Percentiles rank a stretch among this genome's conserved stretches.
Evolutionary conservation across 2,797 vertebrate species (phyloP).

Genomic region (Gouania willdenowi): DNA sequence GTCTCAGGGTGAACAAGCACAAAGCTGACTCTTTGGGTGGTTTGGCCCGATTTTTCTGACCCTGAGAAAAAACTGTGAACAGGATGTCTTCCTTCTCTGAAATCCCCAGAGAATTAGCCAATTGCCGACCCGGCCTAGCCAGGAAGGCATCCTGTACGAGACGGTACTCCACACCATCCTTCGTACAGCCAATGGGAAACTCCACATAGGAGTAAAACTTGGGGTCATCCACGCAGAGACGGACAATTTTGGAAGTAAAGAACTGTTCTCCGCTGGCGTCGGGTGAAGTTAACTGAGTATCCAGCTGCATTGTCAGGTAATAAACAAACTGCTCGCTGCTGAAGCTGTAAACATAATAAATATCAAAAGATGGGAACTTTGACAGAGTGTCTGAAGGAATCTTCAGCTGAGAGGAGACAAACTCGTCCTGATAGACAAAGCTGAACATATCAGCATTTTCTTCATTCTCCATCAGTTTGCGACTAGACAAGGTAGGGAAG

Average conservation of each 20-base stretch:
- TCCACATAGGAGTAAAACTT: constrained; percentile 99
- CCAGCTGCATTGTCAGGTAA: constrained; percentile 94
- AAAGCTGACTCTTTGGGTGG: constrained; percentile 95
- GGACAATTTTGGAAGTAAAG: constrained; percentile 97
- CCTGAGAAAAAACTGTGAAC: constrained; percentile 96
- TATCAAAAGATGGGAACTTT: constrained; percentile 96
- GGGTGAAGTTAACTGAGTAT: constrained; percentile 92
- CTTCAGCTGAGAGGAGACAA: constrained; percentile 97
- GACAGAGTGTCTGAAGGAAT: constrained; percentile 97
- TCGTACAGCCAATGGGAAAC: constrained; percentile 95
- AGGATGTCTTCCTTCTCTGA: constrained; percentile 91
- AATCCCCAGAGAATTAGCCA: constrained; percentile 88
- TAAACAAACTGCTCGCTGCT: constrained; percentile 98
- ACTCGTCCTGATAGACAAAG: constrained; percentile 98
- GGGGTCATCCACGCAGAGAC: constrained; percentile 93
- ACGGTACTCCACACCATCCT: constrained; percentile 94
- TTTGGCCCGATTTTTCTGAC: constrained; percentile 96
- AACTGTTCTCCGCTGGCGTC: constrained; percentile 95
- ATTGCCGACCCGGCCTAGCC: constrained; percentile 85
- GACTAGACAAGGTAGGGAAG: constrained; percentile 95
- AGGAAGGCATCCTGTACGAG: constrained; percentile 95
- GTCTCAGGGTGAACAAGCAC: constrained; percentile 93
- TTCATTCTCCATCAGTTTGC: constrained; percentile 94
- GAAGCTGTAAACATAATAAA: constrained; percentile 97
- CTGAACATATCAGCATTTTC: constrained; percentile 98